Base-by-base conservation (phyloP, 2,113 vertebrate species). In the Psephotus haematonotus region DNA sequence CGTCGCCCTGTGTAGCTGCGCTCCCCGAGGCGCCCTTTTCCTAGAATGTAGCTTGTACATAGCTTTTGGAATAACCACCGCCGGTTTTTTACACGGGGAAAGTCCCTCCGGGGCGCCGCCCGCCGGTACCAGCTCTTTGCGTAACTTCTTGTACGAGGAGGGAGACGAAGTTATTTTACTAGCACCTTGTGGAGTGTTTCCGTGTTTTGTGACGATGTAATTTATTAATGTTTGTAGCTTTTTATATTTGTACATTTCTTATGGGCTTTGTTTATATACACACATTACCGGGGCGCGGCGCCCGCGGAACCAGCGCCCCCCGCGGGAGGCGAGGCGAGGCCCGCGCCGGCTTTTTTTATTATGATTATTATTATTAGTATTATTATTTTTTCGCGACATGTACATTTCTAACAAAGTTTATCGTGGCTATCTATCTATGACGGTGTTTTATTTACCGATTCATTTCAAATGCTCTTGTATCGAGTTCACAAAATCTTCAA, bases 211-310 rank as follows among this genome's bases (percentile, higher is more conserved):
- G 98, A 98, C 97, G 98, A 99, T 99, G 99, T 99, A 99, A 99
- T 99, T 99, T 99, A 99, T 99, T 99, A 99, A 99, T 99, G 99
- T 99, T 99, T 99, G 99, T 99, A 99, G 99, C 99, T 99, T 99
- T 99, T 99, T 99, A 99, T 99, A 99, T 99, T 99, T 99, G 99
- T 99, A 99, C 98, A 99, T 99, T 99, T 99, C 99, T 99, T 98
- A 99, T 99, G 98, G 98, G 98, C 98, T 99, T 98, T 98, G 98
- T 99, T 99, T 99, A 99, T 98, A 98, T 98, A 98, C 98, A 98
- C 98, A 99, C 98, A 98, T 99, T 98, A 98, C 98, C 97, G 92
- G 98, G 98, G 98, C 97, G 98, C 97, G 96, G 98, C 96, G 97
- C 98, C 96, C 82, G 94, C 33, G 96, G 94, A 96, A 94, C 94